Conservation (phyloP, 2,797 vertebrate genomes). For the Hafferia zeledoni region DNA sequence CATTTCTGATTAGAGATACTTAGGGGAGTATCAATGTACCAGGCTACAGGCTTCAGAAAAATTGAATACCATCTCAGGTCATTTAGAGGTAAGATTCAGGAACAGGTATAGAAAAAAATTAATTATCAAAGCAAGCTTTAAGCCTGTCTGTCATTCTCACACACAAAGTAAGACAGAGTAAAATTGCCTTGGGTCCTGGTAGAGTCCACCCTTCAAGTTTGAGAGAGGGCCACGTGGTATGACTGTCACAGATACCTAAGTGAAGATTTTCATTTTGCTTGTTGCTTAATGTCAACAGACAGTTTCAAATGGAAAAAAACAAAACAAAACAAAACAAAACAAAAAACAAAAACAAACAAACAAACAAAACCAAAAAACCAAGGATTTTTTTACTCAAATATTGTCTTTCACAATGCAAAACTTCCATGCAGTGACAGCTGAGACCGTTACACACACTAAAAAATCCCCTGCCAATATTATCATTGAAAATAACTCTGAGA, state of each 20-base stretch:
- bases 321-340: too few species aligned
- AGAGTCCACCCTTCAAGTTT: accelerated
- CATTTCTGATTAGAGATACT: background rate
- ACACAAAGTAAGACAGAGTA: background rate
- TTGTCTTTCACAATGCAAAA: background rate
- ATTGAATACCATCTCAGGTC: background rate
- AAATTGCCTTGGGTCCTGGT: background rate
- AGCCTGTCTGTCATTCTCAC: background rate
- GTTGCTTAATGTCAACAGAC: background rate
- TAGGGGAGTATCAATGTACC: background rate
- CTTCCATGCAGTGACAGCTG: background rate
- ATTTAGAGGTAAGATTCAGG: background rate
- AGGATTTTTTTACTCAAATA: background rate
- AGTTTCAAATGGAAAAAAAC: background rate
- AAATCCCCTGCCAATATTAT: accelerated
- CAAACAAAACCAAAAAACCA: background rate
- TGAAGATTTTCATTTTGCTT: background rate
- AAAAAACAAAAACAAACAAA: background rate
- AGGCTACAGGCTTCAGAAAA: background rate
- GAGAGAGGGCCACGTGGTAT: background rate
- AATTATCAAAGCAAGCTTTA: background rate
- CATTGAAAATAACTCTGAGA: background rate
- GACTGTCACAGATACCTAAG: background rate
- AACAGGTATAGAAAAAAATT: background rate
- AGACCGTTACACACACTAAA: background rate